phyloP scores from a whole-genome alignment of 2,113 vertebrate genomes.

The Aythya baeri region DNA sequence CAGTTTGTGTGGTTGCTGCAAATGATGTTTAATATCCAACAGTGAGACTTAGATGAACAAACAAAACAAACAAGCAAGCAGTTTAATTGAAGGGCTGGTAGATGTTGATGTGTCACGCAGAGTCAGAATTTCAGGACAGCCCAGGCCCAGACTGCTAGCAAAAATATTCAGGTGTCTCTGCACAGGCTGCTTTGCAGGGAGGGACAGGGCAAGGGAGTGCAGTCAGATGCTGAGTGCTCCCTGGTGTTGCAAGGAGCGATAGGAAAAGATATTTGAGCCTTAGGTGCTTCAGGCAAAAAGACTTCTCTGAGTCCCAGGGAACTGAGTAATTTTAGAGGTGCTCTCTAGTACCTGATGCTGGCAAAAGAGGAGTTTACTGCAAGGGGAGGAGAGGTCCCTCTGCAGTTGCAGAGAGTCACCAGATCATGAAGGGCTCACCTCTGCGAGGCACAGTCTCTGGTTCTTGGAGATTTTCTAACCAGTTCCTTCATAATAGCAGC shows the following conservation, averaged over 20 bases:
- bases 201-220: neutral
- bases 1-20: conserved; percentile 4
- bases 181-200: neutral
- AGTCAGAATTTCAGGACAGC: neutral
- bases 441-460: neutral
- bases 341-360: neutral
- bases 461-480: neutral
- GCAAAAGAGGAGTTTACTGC: neutral
- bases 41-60: neutral
- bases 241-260: neutral
- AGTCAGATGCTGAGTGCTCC: neutral
- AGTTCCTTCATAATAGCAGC: neutral
- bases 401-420: neutral
- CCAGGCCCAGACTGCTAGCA: neutral
- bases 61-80: neutral
- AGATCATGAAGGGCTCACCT: neutral
- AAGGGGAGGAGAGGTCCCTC: neutral
- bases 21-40: neutral
- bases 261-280: neutral
- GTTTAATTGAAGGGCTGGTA: neutral
- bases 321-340: neutral
- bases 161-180: neutral
- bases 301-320: neutral
- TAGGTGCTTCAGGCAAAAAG: neutral
- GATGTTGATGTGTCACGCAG: neutral